A percentile compares a stretch with the other conserved stretches of the same genome.
phyloP scores from a whole-genome alignment of 1,140 invertebrate genomes.

The Drosophila busckii region DNA sequence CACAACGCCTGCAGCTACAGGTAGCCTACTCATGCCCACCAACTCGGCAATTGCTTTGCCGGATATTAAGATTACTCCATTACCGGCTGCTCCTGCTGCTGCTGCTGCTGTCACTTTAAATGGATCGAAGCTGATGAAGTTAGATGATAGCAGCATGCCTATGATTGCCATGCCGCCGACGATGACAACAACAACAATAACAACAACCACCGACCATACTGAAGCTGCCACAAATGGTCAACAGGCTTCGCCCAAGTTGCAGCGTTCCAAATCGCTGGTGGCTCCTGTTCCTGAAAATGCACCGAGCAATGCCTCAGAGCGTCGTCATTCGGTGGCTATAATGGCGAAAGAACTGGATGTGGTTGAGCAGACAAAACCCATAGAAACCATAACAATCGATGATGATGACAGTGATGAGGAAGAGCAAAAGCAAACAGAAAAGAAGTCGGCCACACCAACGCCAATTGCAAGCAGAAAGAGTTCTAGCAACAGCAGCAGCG shows the following conservation, averaged over 20 bases:
- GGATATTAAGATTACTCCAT: slow-evolving; percentile 12
- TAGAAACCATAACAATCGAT: slow-evolving; percentile 64
- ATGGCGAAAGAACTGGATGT: slow-evolving; percentile 63
- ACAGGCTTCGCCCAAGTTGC: slow-evolving; percentile 15
- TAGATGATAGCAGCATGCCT: slow-evolving; percentile 2
- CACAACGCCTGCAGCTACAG: not conserved
- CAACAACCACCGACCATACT: not conserved
- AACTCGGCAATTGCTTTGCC: not conserved
- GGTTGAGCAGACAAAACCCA: slow-evolving; percentile 32
- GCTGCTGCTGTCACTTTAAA: slow-evolving; percentile 2
- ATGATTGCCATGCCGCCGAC: slow-evolving; percentile 8
- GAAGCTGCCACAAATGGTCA: not conserved
- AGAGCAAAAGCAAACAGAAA: not conserved
- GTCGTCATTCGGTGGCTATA: slow-evolving; percentile 56
- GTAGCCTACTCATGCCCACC: not conserved
- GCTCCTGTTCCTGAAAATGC: slow-evolving; percentile 4
- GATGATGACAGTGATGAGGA: slow-evolving; percentile 46
- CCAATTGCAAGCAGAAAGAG: slow-evolving; percentile 24
- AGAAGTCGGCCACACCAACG: not conserved
- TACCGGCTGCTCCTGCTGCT: no score
- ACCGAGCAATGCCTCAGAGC: slow-evolving; percentile 20
- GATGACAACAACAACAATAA: not conserved
- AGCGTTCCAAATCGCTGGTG: slow-evolving; percentile 57
- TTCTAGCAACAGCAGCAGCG: slow-evolving; percentile 31
- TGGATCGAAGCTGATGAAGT: slow-evolving; percentile 16